Evolutionary conservation across 2,797 vertebrate species (phyloP), one percentile per base, ranked within the genome.

Genomic region (Spinus pinus): DNA sequence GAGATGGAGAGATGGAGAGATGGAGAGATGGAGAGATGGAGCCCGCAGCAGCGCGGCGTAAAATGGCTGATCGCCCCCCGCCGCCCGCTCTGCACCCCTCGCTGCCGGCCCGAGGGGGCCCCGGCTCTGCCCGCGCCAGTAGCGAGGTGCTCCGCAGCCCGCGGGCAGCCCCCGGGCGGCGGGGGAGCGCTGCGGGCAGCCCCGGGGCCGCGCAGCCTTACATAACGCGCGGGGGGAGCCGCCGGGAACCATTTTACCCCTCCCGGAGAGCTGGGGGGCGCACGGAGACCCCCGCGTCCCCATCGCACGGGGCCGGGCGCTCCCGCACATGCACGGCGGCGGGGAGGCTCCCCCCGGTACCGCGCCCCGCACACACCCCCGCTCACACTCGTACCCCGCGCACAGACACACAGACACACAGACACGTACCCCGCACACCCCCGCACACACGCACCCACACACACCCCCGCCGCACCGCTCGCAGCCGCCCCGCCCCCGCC

Each of bases 51-150:
- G 93, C 86, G 85, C 90, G 60, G 71, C 51, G 82, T 91, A 97
- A 98, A 96, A 98, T 98, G 97, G 98, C 98, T 97, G 97, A 96
- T 97, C 69, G 9, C 53, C 87, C 81, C 27, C 53, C 14, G 20
- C 50, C 58, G 62, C 49, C 78, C 27, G n/a, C 60, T 8, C 85
- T 80, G 23, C 86, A 27, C 57, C 77, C 46, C 75, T 42, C 39
- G 47, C 61, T 41, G 53, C 64, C 2, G 60, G 1, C 33, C 30
- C 5, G 58, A 28, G 12, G 31, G 10, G 8, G 8, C 15, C 23
- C 18, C 51, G 31, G 50, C 28, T 14, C 15, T 33, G 61, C 25
- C 49, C 44, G 14, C 60, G 7, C 60, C 47, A 10, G 5, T 17
- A 44, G 14, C 12, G 41, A 19, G 54, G 30, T 20, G 71, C 64